These are phyloP conservation scores for Drosophila novamexicana DNA, from an alignment of 1,140 invertebrate species.

Conservation along the genomic window DNA sequence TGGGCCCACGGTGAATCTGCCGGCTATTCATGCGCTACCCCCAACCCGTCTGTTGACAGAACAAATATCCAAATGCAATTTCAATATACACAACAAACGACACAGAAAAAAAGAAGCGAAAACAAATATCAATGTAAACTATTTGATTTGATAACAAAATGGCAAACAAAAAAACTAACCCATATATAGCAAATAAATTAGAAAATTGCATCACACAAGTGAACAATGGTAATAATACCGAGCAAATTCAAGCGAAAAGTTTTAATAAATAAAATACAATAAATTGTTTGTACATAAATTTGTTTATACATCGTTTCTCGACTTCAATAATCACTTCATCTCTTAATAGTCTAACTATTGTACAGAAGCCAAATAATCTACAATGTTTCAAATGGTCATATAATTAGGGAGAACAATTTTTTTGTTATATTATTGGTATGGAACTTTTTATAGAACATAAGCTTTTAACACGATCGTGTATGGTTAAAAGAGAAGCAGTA, in stretches of 20 bases:
- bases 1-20: constrained; percentile 33
- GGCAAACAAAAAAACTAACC: constrained; percentile 47
- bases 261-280: not conserved
- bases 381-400: too few species aligned
- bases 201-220: constrained; percentile 33
- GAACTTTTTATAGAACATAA: too few species aligned
- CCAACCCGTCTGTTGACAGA: constrained; percentile 40
- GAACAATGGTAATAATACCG: constrained; percentile 12
- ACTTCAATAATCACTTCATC: too few species aligned
- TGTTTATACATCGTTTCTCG: too few species aligned
- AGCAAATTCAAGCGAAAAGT: not conserved
- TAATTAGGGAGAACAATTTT: too few species aligned
- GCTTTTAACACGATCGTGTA: too few species aligned
- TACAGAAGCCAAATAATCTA: too few species aligned
- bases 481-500: too few species aligned
- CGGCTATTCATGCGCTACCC: constrained; percentile 22
- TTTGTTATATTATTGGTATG: too few species aligned
- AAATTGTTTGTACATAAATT: not conserved
- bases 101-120: constrained; percentile 3
- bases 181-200: constrained; percentile 55
- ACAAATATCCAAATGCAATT: constrained; percentile 66
- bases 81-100: constrained; percentile 39
- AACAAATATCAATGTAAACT: constrained; percentile 31
- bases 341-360: too few species aligned
- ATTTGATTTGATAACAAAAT: constrained; percentile 70